Evolutionary conservation across 2,797 vertebrate genomes (phyloP), one percentile per base, ranked within the genome.

Genomic region (Lagorchestes hirsutus): DNA sequence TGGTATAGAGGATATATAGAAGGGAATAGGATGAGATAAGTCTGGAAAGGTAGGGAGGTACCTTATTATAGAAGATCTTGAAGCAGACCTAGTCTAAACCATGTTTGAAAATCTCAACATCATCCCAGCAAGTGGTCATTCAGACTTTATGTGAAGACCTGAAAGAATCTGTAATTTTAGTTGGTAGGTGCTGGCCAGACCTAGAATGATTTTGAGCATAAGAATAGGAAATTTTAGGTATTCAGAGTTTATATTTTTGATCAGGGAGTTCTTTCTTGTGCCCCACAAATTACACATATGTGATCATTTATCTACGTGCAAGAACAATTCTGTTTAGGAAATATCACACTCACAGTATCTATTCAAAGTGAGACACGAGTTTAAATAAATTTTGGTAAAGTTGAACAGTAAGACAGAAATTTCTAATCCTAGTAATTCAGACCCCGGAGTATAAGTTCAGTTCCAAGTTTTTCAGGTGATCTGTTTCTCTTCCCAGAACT

Each of bases 11-110:
- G 4, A 9, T 56, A 46, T 5, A 54, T 91, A 82, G 50, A 92
- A 54, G 52, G 91, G 54, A 59, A 5, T 5, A 40, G 52, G 34
- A 87, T 46, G 54, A 29, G 67, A 54, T 50, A 54, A 28, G 5
- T 90, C 1, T n/a, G 58, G 90, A 46, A 74, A 91, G 14, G 90
- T 62, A 59, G 55, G 4, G 3, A 3, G 29, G 34, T 22, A 52
- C n/a, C 29, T n/a, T 40, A 18, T 31, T 0, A 2, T 1, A 0
- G 0, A 93, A 18, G 55, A 0, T 11, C 57, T 57, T 29, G 27
- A 74, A 90, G 16, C 28, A 22, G 2, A 74, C 40, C 16, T 40
- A 40, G n/a, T 40, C 6, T 40, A 74, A 40, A 0, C 67, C n/a
- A 74, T 40, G 28, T 40, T 13, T 62, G 31, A 62, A 59, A n/a